Conservation (phyloP, 2,113 vertebrate species). For the Leptobrachium ailaonicum region DNA sequence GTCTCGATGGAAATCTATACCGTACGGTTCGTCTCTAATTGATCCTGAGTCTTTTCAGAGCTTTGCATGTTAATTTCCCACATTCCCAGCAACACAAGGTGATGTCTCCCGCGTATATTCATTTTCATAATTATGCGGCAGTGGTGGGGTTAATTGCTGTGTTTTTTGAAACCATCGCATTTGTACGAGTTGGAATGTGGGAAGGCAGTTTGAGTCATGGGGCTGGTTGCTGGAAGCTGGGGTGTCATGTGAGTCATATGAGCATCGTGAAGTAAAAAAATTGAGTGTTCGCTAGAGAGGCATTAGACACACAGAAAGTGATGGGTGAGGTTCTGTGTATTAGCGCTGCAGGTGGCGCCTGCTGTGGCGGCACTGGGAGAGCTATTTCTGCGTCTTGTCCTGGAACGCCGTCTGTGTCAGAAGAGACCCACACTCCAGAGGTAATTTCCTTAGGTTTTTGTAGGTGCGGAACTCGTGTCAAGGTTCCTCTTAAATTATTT, state of each 20-base stretch:
- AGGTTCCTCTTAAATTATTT: too few species aligned
- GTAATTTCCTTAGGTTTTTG: conserved; percentile 52
- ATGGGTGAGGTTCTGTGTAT: conserved; percentile 65
- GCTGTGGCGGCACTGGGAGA: conserved; percentile 57
- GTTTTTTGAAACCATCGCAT: conserved; percentile 3
- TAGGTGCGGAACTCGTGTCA: background rate
- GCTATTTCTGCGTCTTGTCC: conserved; percentile 37
- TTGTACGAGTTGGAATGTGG: conserved; percentile 52
- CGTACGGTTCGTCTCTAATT: too few species aligned
- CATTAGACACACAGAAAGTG: conserved; percentile 46
- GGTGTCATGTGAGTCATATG: conserved; percentile 73
- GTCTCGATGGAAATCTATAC: too few species aligned
- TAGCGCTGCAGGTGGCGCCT: conserved; percentile 54
- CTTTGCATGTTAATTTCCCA: too few species aligned
- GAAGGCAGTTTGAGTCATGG: conserved; percentile 73
- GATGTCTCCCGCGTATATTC: too few species aligned
- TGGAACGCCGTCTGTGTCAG: conserved; percentile 30
- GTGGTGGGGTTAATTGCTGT: background rate
- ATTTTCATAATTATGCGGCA: background rate
- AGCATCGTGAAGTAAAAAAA: conserved; percentile 53
- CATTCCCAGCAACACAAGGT: too few species aligned
- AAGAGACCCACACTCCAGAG: conserved; percentile 43
- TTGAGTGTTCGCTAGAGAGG: conserved; percentile 37
- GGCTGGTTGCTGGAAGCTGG: conserved; percentile 63
- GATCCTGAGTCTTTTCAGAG: too few species aligned